phyloP scores from a whole-genome alignment of 2,888 invertebrate genomes.

The Scaptomyza flava region DNA sequence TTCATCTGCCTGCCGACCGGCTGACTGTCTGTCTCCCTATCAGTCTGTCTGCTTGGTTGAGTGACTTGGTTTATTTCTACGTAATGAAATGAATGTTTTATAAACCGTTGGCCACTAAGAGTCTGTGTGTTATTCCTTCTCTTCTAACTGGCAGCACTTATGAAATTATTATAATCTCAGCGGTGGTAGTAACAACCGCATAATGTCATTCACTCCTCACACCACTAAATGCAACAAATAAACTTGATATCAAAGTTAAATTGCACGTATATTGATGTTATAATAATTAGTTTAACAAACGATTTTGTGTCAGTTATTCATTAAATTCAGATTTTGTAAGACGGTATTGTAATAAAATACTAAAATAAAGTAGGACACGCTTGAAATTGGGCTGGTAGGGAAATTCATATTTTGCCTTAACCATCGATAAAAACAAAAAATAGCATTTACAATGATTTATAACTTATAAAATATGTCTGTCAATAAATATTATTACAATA shows the following conservation, averaged over 20 bases:
- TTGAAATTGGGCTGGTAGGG: neutral
- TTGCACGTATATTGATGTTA: neutral
- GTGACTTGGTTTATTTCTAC: constrained; percentile 76
- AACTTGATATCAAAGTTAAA: constrained; percentile 1
- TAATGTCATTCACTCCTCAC: constrained; percentile 22
- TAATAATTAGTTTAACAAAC: neutral
- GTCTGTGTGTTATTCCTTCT: constrained; percentile 8
- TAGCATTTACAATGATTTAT: neutral
- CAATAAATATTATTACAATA: neutral
- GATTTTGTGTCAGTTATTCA: neutral
- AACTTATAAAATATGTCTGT: neutral
- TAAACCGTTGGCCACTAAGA: constrained; percentile 58
- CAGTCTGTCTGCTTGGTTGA: constrained; percentile 39
- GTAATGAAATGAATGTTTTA: constrained; percentile 80
- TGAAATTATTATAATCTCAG: constrained; percentile 55
- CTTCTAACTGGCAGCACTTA: constrained; percentile 38
- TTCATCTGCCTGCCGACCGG: constrained; percentile 23
- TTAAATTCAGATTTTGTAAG: too few relatives aligned
- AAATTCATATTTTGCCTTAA: neutral
- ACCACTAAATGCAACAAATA: constrained; percentile 20
- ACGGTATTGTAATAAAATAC: too few relatives aligned
- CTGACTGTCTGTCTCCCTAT: constrained; percentile 9
- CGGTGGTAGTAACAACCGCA: constrained; percentile 24
- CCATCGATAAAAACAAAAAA: neutral
- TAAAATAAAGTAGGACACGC: neutral